Conservation (phyloP, 2,888 invertebrate genomes). For the Andricus curvator region DNA sequence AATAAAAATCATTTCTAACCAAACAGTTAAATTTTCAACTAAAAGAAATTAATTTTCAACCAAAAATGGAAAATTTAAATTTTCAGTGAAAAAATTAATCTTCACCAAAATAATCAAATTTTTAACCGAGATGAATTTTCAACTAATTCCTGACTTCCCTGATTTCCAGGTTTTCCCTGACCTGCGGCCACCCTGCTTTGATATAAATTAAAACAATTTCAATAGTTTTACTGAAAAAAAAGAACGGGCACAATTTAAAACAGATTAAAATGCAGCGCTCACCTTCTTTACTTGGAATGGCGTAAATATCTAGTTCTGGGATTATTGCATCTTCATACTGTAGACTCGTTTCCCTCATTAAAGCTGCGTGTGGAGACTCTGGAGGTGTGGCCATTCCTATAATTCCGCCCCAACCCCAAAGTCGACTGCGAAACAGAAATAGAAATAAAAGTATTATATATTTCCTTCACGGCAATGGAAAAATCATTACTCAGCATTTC, state of each 20-base stretch:
- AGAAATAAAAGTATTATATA: neutral
- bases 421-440: slow-evolving; percentile 60
- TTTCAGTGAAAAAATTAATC: too few relatives aligned
- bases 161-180: too few relatives aligned
- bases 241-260: neutral
- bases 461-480: too few relatives aligned
- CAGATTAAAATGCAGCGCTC: slow-evolving; percentile 63
- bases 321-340: slow-evolving; percentile 92
- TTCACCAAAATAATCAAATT: too few relatives aligned
- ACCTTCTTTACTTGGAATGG: slow-evolving; percentile 95
- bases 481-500: neutral
- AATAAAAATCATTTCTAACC: too few relatives aligned
- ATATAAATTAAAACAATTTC: too few relatives aligned
- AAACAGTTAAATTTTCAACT: too few relatives aligned
- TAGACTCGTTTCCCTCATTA: slow-evolving; percentile 84
- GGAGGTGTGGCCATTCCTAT: slow-evolving; percentile 87
- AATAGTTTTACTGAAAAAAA: neutral
- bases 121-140: too few relatives aligned
- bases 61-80: too few relatives aligned
- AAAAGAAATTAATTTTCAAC: too few relatives aligned
- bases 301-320: slow-evolving; percentile 96
- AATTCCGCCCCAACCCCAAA: slow-evolving; percentile 74
- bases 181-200: too few relatives aligned
- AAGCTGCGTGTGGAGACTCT: slow-evolving; percentile 90
- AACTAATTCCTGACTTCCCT: too few relatives aligned